phyloP scores from a whole-genome alignment of 2,113 vertebrate species.

The Chlamydotis undulata region DNA sequence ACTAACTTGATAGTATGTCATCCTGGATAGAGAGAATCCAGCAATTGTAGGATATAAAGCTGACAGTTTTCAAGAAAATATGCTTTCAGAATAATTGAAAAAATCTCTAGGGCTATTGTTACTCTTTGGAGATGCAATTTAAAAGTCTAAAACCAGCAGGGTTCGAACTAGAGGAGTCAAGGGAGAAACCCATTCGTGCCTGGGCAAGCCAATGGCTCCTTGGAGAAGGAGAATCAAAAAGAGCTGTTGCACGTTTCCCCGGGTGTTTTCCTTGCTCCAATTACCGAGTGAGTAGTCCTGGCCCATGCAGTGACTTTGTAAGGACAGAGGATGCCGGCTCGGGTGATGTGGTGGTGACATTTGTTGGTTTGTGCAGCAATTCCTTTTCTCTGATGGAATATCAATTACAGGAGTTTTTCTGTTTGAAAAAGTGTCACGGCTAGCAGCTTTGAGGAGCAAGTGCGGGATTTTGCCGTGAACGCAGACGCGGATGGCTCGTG shows the following conservation, averaged over 20 bases:
- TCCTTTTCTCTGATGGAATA: not conserved
- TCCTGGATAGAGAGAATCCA: not conserved
- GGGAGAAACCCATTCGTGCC: not conserved
- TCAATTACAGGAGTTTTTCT: accelerated
- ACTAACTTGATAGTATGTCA: not conserved
- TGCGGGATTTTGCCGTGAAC: not conserved
- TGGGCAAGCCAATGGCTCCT: not conserved
- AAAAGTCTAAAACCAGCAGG: not conserved
- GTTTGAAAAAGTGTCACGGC: not conserved
- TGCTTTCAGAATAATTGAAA: not conserved
- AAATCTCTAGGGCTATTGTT: not conserved
- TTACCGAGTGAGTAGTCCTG: not conserved
- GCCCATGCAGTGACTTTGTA: not conserved
- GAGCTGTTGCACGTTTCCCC: not conserved
- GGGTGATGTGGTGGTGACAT: not conserved
- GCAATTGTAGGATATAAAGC: not conserved
- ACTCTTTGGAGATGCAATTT: not conserved
- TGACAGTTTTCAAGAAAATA: not conserved
- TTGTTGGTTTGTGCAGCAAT: accelerated
- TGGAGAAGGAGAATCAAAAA: not conserved
- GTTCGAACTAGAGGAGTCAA: not conserved
- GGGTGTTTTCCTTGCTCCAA: not conserved
- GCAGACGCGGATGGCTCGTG: accelerated
- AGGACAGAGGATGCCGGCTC: not conserved
- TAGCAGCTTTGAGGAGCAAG: not conserved